Evolutionary conservation across 1,140 invertebrate genomes (phyloP), one percentile per base, ranked within the genome.

Genomic region (Brachionus paranguensis): DNA sequence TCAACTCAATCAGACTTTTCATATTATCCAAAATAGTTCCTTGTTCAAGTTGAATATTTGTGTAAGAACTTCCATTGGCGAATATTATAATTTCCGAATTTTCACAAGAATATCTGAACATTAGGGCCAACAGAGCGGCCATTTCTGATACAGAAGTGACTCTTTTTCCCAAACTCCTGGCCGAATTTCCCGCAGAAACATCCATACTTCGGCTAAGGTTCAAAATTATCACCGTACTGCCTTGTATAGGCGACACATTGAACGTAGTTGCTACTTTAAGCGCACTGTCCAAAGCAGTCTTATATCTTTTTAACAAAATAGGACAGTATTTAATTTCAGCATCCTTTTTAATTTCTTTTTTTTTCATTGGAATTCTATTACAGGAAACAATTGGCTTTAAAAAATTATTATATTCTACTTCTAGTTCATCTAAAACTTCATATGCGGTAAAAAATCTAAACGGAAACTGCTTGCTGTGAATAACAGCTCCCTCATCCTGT

Each of bases 51-150:
- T 87, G 78, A 6, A 88, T 86, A 12, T 50, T 78, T 5, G 53
- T 65, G 55, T 85, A 81, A 86, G 20, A 47, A 33, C 0, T 43
- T 27, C 1, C 76, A 65, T 43, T 27, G 14, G 87, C 81, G 78
- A 86, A 89, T 1, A 87, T 84, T 29, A 89, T 68, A 85, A 90
- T 74, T 24, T 87, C 85, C 85, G 88, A 88, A 8, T 89, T 86
- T 84, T 91, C 90, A 88, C 90, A 90, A 0, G 89, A 88, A 84
- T 89, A 88, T 84, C 89, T 88, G 85, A 89, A 90, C 90, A 91
- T 90, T 85, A 90, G 84, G 10, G 87, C 88, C 78, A 90, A 85
- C 65, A 91, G 79, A 7, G 89, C 78, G 14, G 86, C 87, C 45
- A 90, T 86, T 76, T 90, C 87, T 27, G 84, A 84, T 76, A 88